A percentile compares a stretch with the other conserved stretches of the same genome.
Conservation (phyloP, 2,113 vertebrate genomes). For the Rhegmatorhina hoffmannsi region DNA sequence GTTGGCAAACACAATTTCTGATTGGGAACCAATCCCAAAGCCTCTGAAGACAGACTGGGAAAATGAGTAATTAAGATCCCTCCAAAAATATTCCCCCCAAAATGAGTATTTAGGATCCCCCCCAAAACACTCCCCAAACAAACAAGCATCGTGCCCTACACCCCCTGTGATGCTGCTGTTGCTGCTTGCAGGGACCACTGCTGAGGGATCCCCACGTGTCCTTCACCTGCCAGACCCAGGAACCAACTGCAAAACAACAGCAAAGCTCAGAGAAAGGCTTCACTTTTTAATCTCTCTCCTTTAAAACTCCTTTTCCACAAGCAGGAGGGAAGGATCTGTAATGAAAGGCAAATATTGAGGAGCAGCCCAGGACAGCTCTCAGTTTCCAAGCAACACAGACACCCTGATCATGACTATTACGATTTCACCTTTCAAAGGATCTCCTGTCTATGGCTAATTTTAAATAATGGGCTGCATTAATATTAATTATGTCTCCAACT, state of each 20-base stretch:
- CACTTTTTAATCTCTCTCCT: not conserved
- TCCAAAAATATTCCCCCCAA: not conserved
- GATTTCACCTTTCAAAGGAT: constrained; percentile 49
- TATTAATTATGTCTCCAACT: not conserved
- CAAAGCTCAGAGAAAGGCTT: not conserved
- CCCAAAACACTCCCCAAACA: not conserved
- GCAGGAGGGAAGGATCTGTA: not conserved
- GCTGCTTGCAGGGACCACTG: not conserved
- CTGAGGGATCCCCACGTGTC: accelerated
- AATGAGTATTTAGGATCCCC: not conserved
- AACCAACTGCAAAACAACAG: not conserved
- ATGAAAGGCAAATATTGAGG: constrained; percentile 24
- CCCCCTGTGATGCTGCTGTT: not conserved
- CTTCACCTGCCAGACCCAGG: not conserved
- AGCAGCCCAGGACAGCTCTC: constrained; percentile 31
- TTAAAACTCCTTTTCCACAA: not conserved
- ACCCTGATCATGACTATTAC: constrained; percentile 18
- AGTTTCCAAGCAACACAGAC: constrained; percentile 51
- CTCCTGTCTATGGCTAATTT: constrained; percentile 22
- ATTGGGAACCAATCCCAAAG: not conserved
- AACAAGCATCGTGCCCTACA: accelerated
- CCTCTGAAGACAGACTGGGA: not conserved
- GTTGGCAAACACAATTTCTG: not conserved
- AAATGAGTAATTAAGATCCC: not conserved
- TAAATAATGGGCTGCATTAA: not conserved